Percentiles rank a stretch among this genome's conserved stretches.
These are phyloP conservation scores for Sinosuthora webbiana DNA, from an alignment of 2,113 vertebrate species.

Conservation along the genomic window DNA sequence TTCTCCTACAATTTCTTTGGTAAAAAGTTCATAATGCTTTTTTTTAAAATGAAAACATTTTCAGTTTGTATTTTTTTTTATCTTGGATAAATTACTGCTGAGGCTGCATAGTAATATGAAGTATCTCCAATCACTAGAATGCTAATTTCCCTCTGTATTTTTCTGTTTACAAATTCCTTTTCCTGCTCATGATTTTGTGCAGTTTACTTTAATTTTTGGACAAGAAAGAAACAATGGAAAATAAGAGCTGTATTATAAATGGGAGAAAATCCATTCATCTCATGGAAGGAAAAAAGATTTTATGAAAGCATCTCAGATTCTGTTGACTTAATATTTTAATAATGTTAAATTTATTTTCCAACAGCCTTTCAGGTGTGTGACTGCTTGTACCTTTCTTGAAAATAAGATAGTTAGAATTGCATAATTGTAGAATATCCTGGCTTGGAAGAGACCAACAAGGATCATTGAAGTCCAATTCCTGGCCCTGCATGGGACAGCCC, in stretches of 20 bases:
- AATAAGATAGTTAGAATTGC: neutral
- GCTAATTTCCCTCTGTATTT: neutral
- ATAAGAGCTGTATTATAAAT: neutral
- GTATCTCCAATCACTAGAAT: neutral
- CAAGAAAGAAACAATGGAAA: neutral
- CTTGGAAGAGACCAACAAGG: neutral
- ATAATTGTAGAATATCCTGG: neutral
- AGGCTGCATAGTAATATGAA: neutral
- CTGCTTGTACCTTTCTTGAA: neutral
- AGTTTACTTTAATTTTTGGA: neutral
- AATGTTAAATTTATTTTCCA: neutral
- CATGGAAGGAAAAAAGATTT: neutral
- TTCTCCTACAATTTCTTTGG: neutral
- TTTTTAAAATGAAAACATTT: neutral
- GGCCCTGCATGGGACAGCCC: neutral
- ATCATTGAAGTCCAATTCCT: neutral
- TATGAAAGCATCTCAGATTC: neutral
- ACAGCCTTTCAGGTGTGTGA: neutral
- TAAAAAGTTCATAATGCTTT: neutral
- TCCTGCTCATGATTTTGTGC: neutral
- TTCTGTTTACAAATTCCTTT: neutral
- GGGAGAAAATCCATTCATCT: neutral
- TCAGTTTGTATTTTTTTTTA: neutral
- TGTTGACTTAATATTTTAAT: neutral
- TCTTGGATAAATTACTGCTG: neutral